phyloP scores from a whole-genome alignment of 2,113 vertebrate genomes.

The Erythrocercus mccallii region DNA sequence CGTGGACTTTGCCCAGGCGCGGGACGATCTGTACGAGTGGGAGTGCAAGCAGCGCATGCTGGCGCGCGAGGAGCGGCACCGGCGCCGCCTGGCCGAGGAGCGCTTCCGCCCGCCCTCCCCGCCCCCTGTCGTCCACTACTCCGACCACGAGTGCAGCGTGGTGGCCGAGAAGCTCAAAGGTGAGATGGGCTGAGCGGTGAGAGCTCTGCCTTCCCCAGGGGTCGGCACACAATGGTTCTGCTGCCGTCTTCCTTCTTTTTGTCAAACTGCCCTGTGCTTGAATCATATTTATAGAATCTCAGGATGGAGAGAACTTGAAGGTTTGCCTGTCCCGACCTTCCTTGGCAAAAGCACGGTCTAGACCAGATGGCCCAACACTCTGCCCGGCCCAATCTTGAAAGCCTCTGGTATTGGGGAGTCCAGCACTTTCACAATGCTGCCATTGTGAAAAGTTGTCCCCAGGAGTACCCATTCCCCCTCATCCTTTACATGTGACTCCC shows the following conservation, averaged over 20 bases:
- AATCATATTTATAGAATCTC: rapidly evolving
- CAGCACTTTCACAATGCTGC: neutral
- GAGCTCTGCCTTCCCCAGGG: rapidly evolving
- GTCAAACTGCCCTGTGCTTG: rapidly evolving
- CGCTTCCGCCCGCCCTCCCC: constrained; percentile 86
- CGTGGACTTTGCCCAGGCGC: constrained; percentile 93
- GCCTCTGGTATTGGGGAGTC: neutral
- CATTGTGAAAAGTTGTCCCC: neutral
- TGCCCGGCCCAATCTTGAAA: neutral
- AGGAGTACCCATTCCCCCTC: neutral
- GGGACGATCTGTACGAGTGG: constrained; percentile 97
- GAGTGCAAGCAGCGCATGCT: constrained; percentile 93
- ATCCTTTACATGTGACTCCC: neutral
- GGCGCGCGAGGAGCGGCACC: constrained; percentile 90
- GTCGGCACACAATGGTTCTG: neutral
- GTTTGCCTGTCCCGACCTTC: neutral
- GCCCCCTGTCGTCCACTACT: constrained; percentile 92
- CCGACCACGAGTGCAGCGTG: constrained; percentile 89
- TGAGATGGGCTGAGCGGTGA: neutral
- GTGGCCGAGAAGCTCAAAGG: constrained; percentile 97
- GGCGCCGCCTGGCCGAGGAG: constrained; percentile 87
- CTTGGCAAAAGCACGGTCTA: neutral
- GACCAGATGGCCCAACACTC: neutral
- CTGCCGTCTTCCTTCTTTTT: rapidly evolving
- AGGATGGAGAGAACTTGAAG: no score